Evolutionary conservation across 2,113 vertebrate genomes (phyloP).

Genomic region (Tachycineta bicolor): DNA sequence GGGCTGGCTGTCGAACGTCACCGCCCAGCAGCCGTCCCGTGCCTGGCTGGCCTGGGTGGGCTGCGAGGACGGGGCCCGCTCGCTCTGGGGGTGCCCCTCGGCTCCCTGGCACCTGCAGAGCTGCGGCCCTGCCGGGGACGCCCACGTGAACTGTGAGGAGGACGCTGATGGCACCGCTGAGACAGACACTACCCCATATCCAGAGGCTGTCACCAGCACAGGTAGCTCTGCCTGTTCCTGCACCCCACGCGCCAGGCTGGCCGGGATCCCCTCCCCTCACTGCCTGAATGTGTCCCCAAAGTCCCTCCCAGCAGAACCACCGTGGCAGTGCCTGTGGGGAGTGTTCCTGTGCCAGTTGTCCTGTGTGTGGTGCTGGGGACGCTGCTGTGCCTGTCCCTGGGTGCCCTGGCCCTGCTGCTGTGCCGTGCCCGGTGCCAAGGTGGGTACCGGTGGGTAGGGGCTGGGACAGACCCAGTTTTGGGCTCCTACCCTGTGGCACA

Average conservation of each 20-base stretch:
- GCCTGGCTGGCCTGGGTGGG: slow-evolving; percentile 31
- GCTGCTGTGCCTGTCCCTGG: slow-evolving; percentile 15
- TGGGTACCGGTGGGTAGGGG: background rate
- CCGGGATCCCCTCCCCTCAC: fast-evolving
- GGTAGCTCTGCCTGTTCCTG: background rate
- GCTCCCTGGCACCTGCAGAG: background rate
- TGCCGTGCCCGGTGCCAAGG: background rate
- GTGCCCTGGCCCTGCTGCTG: background rate
- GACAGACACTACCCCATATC: background rate
- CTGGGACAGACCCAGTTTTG: fast-evolving
- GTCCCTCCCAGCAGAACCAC: fast-evolving
- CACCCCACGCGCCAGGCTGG: fast-evolving
- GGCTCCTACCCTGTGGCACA: fast-evolving
- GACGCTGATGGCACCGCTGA: fast-evolving
- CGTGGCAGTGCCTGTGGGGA: fast-evolving
- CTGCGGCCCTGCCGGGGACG: fast-evolving
- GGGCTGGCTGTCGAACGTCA: fast-evolving
- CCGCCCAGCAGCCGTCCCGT: fast-evolving
- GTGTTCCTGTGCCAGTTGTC: fast-evolving
- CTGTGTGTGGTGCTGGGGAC: background rate
- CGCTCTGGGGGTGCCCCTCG: background rate
- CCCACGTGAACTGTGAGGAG: background rate
- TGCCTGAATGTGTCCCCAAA: fast-evolving
- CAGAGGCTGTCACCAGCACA: background rate
- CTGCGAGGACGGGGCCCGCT: background rate